Percentiles rank a stretch among this genome's conserved stretches.
These are phyloP conservation scores for Encarsia formosa DNA, from an alignment of 2,888 invertebrate species.

Conservation along the genomic window DNA sequence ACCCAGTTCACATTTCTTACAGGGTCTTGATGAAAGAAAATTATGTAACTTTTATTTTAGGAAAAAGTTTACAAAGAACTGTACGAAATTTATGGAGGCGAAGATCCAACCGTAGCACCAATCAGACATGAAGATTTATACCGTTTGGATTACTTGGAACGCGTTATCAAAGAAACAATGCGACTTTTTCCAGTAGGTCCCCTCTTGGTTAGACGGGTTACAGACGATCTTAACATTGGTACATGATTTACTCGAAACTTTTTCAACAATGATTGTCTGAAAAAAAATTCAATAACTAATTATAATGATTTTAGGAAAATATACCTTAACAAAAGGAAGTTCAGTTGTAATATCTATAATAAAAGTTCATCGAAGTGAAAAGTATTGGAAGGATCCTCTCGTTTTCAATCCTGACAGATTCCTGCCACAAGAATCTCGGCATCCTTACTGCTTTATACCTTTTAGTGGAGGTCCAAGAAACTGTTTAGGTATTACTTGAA, in stretches of 20 bases:
- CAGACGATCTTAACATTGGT: slow-evolving; percentile 55
- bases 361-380: slow-evolving; percentile 30
- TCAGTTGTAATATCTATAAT: slow-evolving; percentile 30
- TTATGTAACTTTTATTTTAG: no score
- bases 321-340: slow-evolving; percentile 32
- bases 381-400: slow-evolving; percentile 35
- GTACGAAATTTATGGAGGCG: slow-evolving; percentile 49
- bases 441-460: slow-evolving; percentile 34
- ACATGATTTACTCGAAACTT: background rate
- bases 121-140: slow-evolving; percentile 55
- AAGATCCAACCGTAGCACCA: slow-evolving; percentile 43
- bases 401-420: slow-evolving; percentile 40
- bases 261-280: background rate
- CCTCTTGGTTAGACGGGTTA: slow-evolving; percentile 52
- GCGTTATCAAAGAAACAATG: slow-evolving; percentile 59
- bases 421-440: slow-evolving; percentile 35
- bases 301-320: slow-evolving; percentile 26
- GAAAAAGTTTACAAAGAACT: slow-evolving; percentile 51
- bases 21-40: no score
- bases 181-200: slow-evolving; percentile 58
- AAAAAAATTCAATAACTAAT: background rate
- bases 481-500: slow-evolving; percentile 38
- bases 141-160: slow-evolving; percentile 57
- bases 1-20: no score
- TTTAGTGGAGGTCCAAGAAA: slow-evolving; percentile 37